Evolutionary conservation across 2,113 vertebrate genomes (phyloP), one percentile per base, ranked within the genome.

Genomic region (Ochotona princeps): DNA sequence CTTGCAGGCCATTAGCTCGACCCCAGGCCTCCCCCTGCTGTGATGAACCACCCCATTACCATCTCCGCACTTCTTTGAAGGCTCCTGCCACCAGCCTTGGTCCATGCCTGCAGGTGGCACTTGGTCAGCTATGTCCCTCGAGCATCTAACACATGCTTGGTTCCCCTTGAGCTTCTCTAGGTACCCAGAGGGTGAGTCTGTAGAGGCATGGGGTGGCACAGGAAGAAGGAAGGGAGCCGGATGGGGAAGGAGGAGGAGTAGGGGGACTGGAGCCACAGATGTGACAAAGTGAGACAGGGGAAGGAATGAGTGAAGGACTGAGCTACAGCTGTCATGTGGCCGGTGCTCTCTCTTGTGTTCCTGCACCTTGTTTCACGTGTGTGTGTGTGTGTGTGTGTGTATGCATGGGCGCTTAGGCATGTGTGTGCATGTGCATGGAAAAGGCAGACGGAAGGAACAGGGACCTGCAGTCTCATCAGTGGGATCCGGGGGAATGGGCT

Each of bases 11-110:
- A 28, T 30, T 12, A 11, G 28, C 72, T 72, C n/a, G 5, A 15
- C 21, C 44, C 8, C 28, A 26, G 69, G 13, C 23, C 30, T 17
- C 20, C 15, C 38, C 60, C 26, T 23, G 65, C 21, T 9, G 0
- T 0, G 1, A 74, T 73, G 14, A 18, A 5, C 12, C 0, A 1
- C 35, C 23, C 51, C 2, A 2, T 13, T 0, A 7, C 15, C 12
- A 25, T n/a, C 23, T 12, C 69, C 69, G 65, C 15, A 21, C 74
- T 74, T 69, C 32, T 21, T 12, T 72, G 35, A 81, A 93, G 25
- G 15, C 10, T 61, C n/a, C 63, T 54, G 5, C 25, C 3, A 3
- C 2, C 47, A 47, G 35, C 23, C 25, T 73, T n/a, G 38, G 38
- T 44, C 38, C 38, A 44, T 44, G 38, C 6, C 38, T 44, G 25